Evolutionary conservation across 2,113 vertebrate species (phyloP).

Genomic region (Cyanistes caeruleus): DNA sequence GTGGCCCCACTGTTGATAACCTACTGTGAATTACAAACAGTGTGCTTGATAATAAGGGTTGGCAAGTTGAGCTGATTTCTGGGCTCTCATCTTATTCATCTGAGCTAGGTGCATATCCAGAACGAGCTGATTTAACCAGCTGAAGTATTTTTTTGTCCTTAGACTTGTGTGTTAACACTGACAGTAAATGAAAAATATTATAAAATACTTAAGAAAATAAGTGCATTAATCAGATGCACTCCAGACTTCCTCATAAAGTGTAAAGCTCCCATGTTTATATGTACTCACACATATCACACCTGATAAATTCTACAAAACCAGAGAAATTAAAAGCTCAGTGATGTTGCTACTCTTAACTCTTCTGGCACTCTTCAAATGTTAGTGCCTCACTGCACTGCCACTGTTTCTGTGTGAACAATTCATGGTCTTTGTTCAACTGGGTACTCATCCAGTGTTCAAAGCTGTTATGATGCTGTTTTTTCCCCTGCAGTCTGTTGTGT

Average conservation of each 20-base stretch:
- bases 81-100: background rate
- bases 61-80: constrained; percentile 11
- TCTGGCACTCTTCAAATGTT: background rate
- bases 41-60: constrained; percentile 9
- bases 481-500: background rate
- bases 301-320: background rate
- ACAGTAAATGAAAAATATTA: background rate
- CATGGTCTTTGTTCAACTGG: background rate
- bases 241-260: background rate
- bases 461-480: background rate
- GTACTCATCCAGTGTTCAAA: background rate
- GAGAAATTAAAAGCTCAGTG: background rate
- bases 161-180: background rate
- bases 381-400: background rate
- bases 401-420: background rate
- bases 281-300: background rate
- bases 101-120: background rate
- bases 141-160: background rate
- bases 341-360: background rate
- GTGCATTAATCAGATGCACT: background rate
- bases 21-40: constrained; percentile 16
- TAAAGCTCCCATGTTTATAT: background rate
- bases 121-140: background rate
- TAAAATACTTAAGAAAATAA: background rate
- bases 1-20: background rate